Conservation (phyloP, 2,113 vertebrate species). For the Phoenicopterus ruber region DNA sequence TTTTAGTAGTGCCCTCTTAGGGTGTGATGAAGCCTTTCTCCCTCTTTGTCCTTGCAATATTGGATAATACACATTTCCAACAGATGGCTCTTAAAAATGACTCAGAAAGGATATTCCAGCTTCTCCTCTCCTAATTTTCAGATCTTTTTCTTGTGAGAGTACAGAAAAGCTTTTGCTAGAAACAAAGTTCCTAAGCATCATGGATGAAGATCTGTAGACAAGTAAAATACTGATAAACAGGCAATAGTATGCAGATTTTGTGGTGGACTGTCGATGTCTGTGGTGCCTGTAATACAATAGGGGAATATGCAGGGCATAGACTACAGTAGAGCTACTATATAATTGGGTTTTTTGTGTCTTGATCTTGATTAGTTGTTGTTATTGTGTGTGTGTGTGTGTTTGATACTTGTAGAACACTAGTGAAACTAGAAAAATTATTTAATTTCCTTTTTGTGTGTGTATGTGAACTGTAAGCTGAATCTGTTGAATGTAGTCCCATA, state of each 20-base stretch:
- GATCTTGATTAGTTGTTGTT: not conserved
- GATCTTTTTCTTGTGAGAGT: not conserved
- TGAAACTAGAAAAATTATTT: not conserved
- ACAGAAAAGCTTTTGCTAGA: not conserved
- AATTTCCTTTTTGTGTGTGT: not conserved
- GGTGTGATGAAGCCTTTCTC: not conserved
- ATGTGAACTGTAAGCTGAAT: not conserved
- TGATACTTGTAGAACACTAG: not conserved
- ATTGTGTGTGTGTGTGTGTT: not conserved
- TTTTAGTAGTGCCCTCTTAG: not conserved
- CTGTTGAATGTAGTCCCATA: not conserved
- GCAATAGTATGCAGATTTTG: not conserved
- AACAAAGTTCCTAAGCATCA: not conserved
- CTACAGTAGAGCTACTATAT: not conserved
- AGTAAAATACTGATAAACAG: not conserved
- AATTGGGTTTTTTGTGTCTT: rapidly evolving
- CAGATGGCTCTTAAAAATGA: not conserved
- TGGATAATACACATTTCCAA: not conserved
- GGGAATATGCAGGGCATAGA: not conserved
- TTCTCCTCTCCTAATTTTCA: not conserved
- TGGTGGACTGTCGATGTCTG: not conserved
- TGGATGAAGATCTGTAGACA: not conserved
- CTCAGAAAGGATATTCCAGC: not conserved
- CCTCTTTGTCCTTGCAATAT: not conserved
- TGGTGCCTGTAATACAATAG: not conserved